A percentile compares a stretch with the other conserved stretches of the same genome.
These are phyloP conservation scores for Platygyra sinensis DNA, from an alignment of 64 coral and sea anemone genomes.

Conservation along the genomic window DNA sequence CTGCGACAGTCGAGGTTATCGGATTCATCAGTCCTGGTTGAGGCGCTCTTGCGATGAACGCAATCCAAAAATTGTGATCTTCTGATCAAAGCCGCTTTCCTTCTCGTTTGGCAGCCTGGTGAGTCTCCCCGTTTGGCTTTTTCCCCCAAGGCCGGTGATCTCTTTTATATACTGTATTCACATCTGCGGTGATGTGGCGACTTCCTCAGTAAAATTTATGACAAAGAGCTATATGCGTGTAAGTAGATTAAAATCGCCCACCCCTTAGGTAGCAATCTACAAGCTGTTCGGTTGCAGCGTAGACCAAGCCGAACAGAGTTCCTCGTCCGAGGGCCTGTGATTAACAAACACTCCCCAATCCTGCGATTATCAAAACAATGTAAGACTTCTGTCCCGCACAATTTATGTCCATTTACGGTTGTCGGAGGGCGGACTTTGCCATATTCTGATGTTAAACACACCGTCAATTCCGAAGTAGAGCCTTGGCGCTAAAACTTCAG, in stretches of 20 bases:
- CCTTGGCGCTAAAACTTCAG: neutral
- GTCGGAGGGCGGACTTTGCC: neutral
- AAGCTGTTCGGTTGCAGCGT: neutral
- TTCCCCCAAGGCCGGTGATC: neutral
- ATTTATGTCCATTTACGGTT: constrained; percentile 22
- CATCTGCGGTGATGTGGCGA: neutral
- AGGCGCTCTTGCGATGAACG: neutral
- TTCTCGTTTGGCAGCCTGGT: neutral
- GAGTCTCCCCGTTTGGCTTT: neutral
- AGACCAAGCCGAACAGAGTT: neutral
- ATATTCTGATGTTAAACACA: constrained; percentile 6
- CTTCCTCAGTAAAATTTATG: constrained; percentile 9
- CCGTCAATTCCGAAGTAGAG: neutral
- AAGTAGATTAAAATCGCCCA: neutral
- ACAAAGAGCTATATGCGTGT: neutral
- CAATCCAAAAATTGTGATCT: neutral
- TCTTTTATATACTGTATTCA: constrained; percentile 8
- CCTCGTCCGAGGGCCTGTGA: neutral
- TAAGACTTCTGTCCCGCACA: neutral
- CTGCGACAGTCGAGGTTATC: constrained; percentile 52
- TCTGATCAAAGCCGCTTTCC: neutral
- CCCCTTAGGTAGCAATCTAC: neutral
- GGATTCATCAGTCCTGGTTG: constrained; percentile 49
- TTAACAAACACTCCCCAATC: neutral
- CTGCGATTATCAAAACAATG: neutral